Conservation (phyloP, 2,797 vertebrate genomes). For the Thunnus albacares region DNA sequence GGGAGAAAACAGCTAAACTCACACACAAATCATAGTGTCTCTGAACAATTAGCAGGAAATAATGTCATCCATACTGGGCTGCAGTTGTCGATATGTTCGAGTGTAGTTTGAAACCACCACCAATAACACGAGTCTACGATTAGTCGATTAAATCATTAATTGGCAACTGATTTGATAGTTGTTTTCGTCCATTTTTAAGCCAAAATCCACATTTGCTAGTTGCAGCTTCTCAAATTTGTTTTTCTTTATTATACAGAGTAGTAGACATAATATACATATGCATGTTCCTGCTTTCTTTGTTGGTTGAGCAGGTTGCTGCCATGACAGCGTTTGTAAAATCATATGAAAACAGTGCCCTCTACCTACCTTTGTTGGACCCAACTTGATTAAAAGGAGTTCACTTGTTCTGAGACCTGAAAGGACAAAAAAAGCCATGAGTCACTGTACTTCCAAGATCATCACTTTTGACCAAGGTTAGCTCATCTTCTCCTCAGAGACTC, state of each 20-base stretch:
- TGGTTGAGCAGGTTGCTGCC: not conserved
- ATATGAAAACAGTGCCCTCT: not conserved
- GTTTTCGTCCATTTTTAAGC: too few species aligned
- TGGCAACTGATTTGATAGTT: too few species aligned
- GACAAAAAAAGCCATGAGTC: not conserved
- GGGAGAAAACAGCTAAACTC: constrained; percentile 39
- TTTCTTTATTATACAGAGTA: too few species aligned
- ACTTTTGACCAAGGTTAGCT: fast-evolving
- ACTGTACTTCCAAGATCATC: fast-evolving
- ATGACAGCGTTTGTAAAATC: not conserved
- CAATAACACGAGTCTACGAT: too few species aligned
- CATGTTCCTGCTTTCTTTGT: too few species aligned
- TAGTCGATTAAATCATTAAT: too few species aligned
- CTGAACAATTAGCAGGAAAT: not conserved
- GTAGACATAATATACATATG: too few species aligned
- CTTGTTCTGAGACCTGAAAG: not conserved
- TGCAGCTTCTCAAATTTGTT: too few species aligned
- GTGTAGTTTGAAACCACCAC: not conserved
- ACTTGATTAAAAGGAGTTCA: too few species aligned
- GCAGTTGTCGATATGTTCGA: not conserved
- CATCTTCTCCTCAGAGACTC: constrained; percentile 78
- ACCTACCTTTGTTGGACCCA: not conserved
- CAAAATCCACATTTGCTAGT: too few species aligned
- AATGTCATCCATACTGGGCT: not conserved
- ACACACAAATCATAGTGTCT: too few species aligned